A percentile compares a stretch with the other conserved stretches of the same genome.
phyloP scores from a whole-genome alignment of 2,888 invertebrate genomes.

The Agonopterix subpropinquella region DNA sequence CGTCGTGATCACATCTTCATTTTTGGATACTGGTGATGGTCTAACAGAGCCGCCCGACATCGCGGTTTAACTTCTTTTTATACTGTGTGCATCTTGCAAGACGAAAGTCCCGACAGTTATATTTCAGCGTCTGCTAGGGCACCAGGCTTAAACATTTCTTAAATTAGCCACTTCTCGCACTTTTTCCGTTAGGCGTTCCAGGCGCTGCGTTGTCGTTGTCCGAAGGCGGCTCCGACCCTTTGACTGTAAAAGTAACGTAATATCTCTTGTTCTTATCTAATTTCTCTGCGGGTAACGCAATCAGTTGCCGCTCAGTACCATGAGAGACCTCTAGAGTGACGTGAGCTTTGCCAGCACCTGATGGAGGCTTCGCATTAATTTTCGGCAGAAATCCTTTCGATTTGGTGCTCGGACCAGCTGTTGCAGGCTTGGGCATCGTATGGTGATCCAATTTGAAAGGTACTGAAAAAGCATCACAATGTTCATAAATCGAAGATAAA shows the following conservation, averaged over 20 bases:
- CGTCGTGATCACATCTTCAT: neutral
- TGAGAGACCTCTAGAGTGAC: slow-evolving; percentile 89
- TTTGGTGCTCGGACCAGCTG: slow-evolving; percentile 58
- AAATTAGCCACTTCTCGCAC: slow-evolving; percentile 45
- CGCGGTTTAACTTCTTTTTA: no score
- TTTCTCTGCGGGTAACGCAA: slow-evolving; percentile 90
- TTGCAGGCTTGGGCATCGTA: slow-evolving; percentile 83
- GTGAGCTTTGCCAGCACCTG: slow-evolving; percentile 61
- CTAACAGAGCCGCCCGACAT: no score
- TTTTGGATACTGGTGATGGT: no score
- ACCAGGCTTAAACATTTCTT: neutral
- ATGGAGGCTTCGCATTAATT: slow-evolving; percentile 70
- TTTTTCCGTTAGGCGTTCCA: slow-evolving; percentile 59
- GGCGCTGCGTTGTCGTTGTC: slow-evolving; percentile 67
- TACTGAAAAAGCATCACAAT: slow-evolving; percentile 68
- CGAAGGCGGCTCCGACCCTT: slow-evolving; percentile 79
- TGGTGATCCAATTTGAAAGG: slow-evolving; percentile 86
- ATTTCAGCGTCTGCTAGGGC: neutral
- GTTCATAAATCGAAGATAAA: neutral
- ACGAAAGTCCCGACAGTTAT: neutral
- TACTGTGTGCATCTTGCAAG: neutral
- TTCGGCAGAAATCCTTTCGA: slow-evolving; percentile 81
- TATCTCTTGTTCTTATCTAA: slow-evolving; percentile 93
- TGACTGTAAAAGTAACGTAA: slow-evolving; percentile 94
- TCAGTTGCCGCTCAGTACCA: slow-evolving; percentile 89